A percentile compares a stretch with the other conserved stretches of the same genome.
These are phyloP conservation scores for Phenacoccus solenopsis DNA, from an alignment of 1,140 invertebrate species.

Conservation along the genomic window DNA sequence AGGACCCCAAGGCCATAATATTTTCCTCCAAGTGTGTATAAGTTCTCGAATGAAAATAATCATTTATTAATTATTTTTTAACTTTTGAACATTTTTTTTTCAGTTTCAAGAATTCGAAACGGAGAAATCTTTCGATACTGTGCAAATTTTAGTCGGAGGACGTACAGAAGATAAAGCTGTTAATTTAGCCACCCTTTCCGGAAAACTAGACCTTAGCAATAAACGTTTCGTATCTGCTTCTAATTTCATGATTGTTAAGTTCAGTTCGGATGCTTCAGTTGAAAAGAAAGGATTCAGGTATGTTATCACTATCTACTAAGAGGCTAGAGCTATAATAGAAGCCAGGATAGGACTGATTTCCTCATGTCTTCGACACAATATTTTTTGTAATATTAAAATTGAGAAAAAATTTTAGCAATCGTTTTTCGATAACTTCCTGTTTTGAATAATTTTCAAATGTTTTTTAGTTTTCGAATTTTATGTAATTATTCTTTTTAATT, in stretches of 20 bases:
- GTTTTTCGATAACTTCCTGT: no score
- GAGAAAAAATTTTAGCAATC: no score
- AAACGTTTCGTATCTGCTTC: conserved; percentile 84
- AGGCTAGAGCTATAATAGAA: no score
- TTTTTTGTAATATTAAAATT: conserved; percentile 97
- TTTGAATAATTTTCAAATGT: no score
- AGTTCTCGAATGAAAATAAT: background rate
- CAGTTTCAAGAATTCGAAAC: conserved; percentile 96
- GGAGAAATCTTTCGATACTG: conserved; percentile 89
- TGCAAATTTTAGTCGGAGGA: conserved; percentile 88
- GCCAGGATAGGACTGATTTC: no score
- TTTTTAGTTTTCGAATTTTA: no score
- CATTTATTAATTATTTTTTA: background rate
- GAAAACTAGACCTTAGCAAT: conserved; percentile 66
- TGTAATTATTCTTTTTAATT: no score
- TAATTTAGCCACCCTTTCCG: conserved; percentile 80
- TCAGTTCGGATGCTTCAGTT: conserved; percentile 83
- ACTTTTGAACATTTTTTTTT: conserved; percentile 29
- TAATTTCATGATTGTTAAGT: conserved; percentile 97
- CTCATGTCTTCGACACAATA: conserved; percentile 93
- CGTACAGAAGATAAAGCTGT: conserved; percentile 87
- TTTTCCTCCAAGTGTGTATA: conserved; percentile 57
- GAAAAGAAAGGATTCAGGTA: conserved; percentile 82
- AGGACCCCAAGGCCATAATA: conserved; percentile 87
- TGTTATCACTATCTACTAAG: conserved; percentile 52